Conservation (phyloP, 1,140 invertebrate genomes). For the Acromyrmex charruanus region DNA sequence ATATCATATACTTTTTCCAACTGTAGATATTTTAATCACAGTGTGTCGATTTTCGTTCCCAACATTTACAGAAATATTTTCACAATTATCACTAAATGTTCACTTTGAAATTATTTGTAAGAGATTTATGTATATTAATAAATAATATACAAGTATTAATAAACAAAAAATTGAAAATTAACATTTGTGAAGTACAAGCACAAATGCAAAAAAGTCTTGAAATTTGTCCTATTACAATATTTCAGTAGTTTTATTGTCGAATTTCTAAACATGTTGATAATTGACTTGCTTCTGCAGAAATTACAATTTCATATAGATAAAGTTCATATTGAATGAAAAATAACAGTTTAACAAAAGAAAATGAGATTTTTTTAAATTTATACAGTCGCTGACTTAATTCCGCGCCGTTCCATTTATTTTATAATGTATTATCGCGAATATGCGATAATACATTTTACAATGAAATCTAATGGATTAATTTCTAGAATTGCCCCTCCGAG, state of each 20-base stretch:
- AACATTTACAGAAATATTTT: neutral
- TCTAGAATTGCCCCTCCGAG: neutral
- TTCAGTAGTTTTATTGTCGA: neutral
- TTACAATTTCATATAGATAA: neutral
- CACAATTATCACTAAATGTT: neutral
- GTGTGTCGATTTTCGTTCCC: neutral
- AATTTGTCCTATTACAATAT: neutral
- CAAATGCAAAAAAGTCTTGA: neutral
- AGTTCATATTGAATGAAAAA: neutral
- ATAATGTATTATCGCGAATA: neutral
- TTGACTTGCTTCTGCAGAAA: neutral
- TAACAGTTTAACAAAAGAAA: neutral
- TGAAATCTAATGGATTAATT: neutral
- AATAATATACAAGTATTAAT: no score
- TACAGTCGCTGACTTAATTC: constrained; percentile 2
- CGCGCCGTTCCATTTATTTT: neutral
- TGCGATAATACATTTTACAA: neutral
- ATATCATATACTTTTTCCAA: neutral
- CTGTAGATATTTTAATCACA: neutral
- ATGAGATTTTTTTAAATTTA: neutral
- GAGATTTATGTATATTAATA: neutral
- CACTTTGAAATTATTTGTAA: neutral
- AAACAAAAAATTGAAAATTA: neutral
- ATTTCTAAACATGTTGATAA: neutral
- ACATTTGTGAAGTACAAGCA: neutral